A percentile compares a stretch with the other conserved stretches of the same genome.
These are phyloP conservation scores for Beaufortia kweichowensis DNA, from an alignment of 2,113 vertebrate species.

Conservation along the genomic window DNA sequence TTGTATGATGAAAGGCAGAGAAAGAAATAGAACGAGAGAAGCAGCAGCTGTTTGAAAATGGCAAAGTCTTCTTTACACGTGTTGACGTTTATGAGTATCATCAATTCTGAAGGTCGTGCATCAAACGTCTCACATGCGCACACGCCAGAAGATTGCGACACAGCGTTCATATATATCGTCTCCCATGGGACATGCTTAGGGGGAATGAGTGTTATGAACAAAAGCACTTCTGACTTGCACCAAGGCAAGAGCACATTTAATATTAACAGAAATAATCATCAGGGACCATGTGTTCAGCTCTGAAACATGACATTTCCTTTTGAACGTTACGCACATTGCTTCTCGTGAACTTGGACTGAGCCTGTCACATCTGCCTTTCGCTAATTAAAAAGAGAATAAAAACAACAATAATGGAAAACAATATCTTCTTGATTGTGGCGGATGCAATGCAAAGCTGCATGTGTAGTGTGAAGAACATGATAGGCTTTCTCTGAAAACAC, in stretches of 20 bases:
- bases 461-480: slow-evolving; percentile 9
- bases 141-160: slow-evolving; percentile 5
- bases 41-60: slow-evolving; percentile 31
- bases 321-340: not conserved
- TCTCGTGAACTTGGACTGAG: slow-evolving; percentile 2
- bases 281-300: slow-evolving; percentile 6
- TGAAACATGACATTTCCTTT: not conserved
- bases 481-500: not conserved
- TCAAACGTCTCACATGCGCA: slow-evolving; percentile 30
- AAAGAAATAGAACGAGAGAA: not conserved
- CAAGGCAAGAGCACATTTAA: not conserved
- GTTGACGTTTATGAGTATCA: slow-evolving; percentile 39
- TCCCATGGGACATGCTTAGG: not conserved
- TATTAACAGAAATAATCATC: slow-evolving; percentile 12
- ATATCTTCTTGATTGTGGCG: slow-evolving; percentile 25
- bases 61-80: slow-evolving; percentile 33
- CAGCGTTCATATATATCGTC: not conserved
- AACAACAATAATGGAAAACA: not conserved
- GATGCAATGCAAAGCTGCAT: slow-evolving; percentile 10
- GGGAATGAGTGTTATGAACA: not conserved
- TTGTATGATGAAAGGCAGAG: not conserved
- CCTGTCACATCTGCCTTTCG: slow-evolving; percentile 23
- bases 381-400: slow-evolving; percentile 10
- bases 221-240: not conserved
- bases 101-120: slow-evolving; percentile 17